phyloP scores from a whole-genome alignment of 2,888 invertebrate genomes.

The Rutpela maculata region DNA sequence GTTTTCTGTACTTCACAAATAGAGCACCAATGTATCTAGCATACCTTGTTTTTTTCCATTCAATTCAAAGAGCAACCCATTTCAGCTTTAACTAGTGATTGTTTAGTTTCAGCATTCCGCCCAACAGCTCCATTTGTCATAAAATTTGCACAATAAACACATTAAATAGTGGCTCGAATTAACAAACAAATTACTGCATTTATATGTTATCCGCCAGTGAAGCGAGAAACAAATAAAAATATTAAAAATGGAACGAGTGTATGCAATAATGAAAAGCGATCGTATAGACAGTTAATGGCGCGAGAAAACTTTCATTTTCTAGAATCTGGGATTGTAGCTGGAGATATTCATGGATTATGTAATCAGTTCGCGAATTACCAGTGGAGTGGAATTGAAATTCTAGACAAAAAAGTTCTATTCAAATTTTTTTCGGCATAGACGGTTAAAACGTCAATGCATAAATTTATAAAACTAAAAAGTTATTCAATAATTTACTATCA shows the following conservation, averaged over 20 bases:
- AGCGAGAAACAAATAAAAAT: not conserved
- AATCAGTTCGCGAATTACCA: not conserved
- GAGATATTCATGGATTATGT: no score
- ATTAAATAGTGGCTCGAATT: not conserved
- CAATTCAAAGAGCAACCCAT: not conserved
- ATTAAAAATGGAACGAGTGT: not conserved
- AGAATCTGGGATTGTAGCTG: not conserved
- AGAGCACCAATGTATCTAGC: not conserved
- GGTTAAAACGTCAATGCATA: no score
- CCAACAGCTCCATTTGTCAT: not conserved
- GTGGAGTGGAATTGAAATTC: not conserved
- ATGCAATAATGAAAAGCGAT: not conserved
- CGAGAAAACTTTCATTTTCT: not conserved
- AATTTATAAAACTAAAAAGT: no score
- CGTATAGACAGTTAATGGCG: not conserved
- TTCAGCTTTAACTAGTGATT: not conserved
- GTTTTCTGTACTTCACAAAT: not conserved
- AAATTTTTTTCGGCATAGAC: no score
- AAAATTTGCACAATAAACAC: not conserved
- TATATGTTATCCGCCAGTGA: not conserved
- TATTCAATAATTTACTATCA: no score
- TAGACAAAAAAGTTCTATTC: no score
- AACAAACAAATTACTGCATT: constrained; percentile 6
- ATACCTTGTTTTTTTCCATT: not conserved
- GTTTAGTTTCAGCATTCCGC: not conserved